A percentile compares a stretch with the other conserved stretches of the same genome.
These are phyloP conservation scores for Callimorpha dominula DNA, from an alignment of 2,888 invertebrate genomes.

Conservation along the genomic window DNA sequence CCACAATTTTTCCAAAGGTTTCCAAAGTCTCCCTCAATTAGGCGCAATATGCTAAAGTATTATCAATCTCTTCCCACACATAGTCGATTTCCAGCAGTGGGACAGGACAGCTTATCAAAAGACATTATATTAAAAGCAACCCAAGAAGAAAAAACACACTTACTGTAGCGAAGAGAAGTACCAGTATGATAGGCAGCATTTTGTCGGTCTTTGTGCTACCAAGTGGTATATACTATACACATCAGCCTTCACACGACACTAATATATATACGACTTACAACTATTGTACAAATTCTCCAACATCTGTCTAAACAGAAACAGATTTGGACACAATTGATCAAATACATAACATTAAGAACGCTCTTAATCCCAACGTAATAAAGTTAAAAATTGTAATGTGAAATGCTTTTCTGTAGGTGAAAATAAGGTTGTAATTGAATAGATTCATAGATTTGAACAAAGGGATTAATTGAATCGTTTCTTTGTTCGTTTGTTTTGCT, in stretches of 20 bases:
- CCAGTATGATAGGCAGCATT: slow-evolving; percentile 76
- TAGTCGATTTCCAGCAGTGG: not conserved
- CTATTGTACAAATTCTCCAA: slow-evolving; percentile 56
- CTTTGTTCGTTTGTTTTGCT: slow-evolving; percentile 54
- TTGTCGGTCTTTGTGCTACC: slow-evolving; percentile 72
- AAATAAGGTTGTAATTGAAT: slow-evolving; percentile 35
- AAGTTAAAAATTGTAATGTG: slow-evolving; percentile 30
- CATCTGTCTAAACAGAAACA: slow-evolving; percentile 67
- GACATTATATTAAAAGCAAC: not conserved
- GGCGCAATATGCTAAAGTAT: not conserved
- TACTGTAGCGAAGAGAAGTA: slow-evolving; percentile 73
- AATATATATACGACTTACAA: slow-evolving; percentile 74
- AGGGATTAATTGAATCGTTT: slow-evolving; percentile 68
- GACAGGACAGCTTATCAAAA: not conserved
- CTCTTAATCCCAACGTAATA: slow-evolving; percentile 5
- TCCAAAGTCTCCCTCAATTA: not conserved
- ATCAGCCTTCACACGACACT: slow-evolving; percentile 39
- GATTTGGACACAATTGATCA: slow-evolving; percentile 12
- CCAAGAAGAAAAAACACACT: slow-evolving; percentile 56
- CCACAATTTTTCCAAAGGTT: not conserved
- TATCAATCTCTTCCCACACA: not conserved
- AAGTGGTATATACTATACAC: slow-evolving; percentile 83
- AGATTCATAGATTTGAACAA: slow-evolving; percentile 60
- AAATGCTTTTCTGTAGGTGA: slow-evolving; percentile 16
- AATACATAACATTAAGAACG: not conserved